A percentile compares a stretch with the other conserved stretches of the same genome.
phyloP scores from a whole-genome alignment of 2,888 invertebrate genomes.

The Brenthis ino region DNA sequence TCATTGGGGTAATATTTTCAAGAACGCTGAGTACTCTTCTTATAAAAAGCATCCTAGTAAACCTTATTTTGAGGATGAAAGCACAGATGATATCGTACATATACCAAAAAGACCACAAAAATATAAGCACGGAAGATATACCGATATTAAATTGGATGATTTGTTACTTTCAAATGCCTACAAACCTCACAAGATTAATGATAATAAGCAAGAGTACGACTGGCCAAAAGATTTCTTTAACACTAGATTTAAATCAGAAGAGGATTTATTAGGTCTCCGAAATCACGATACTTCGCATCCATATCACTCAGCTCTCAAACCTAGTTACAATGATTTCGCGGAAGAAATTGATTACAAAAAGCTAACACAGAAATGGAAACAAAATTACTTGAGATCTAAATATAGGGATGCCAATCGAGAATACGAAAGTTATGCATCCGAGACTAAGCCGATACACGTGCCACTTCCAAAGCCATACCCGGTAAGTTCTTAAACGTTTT shows the following conservation, averaged over 20 bases:
- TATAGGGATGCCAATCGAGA: slow-evolving; percentile 62
- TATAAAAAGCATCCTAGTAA: slow-evolving; percentile 57
- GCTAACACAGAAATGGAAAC: slow-evolving; percentile 70
- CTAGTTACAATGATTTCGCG: slow-evolving; percentile 50
- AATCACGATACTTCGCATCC: slow-evolving; percentile 71
- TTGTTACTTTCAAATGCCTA: slow-evolving; percentile 52
- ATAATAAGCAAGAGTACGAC: slow-evolving; percentile 52
- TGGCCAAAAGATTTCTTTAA: slow-evolving; percentile 61
- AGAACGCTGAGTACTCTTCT: slow-evolving; percentile 57
- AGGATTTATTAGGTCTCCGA: slow-evolving; percentile 71
- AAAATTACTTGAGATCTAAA: slow-evolving; percentile 71
- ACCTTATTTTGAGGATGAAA: slow-evolving; percentile 52
- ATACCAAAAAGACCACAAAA: slow-evolving; percentile 63
- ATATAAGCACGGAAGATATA: slow-evolving; percentile 54
- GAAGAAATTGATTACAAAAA: slow-evolving; percentile 68
- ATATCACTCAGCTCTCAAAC: slow-evolving; percentile 62
- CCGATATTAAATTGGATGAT: slow-evolving; percentile 54
- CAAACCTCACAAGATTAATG: slow-evolving; percentile 54
- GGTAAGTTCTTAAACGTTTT: slow-evolving; percentile 55
- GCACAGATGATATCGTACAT: slow-evolving; percentile 61
- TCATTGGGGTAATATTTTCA: slow-evolving; percentile 67
- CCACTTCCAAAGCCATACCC: slow-evolving; percentile 72
- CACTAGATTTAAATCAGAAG: slow-evolving; percentile 70
- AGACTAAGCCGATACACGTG: slow-evolving; percentile 64
- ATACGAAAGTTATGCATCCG: slow-evolving; percentile 67